Base-by-base conservation (phyloP, 2,888 invertebrate species). In the Nemapogon koenigi region DNA sequence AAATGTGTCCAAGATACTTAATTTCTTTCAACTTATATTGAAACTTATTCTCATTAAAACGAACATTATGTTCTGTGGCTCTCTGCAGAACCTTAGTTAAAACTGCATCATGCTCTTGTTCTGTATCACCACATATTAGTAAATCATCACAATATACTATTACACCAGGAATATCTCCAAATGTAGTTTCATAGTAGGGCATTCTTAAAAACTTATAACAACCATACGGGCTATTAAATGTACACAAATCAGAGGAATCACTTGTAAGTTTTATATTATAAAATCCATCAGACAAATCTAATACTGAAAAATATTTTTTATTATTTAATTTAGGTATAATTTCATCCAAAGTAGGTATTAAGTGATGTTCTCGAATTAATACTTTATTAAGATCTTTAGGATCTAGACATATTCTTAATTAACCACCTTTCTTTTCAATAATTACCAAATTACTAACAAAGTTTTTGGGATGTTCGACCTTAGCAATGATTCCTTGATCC, bases 61-160 rank as follows among this genome's bases (percentile, higher is more conserved):
- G 10, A 7, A 22, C 8, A 22, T 22, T 22, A 10, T 10, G 10
- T 22, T 22, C 8, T 10, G 6, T 22, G 10, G 22, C 22, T 22
- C 22, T 6, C 22, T 22, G 7, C 6, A 22, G 10, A 10, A 22
- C 22, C 8, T 22, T 22, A 6, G 6, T 22, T 22, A 22, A 22
- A 7, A 22, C 8, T 7, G 10, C 22, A 22, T 22, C 22, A 22
- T 22, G 22, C 22, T 22, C 22, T 22, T 22, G 7, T 22, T 22
- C 22, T 10, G 22, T 7, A 22, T 22, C 8, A 22, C 40, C 55
- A 35, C 42, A 41, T 13, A 59, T 47, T 10, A 53, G 39, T 17
- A 60, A 36, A 41, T 60, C 57, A 48, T 62, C 57, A 40, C 59
- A 55, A 43, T 60, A 60, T 1, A 60, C 41, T 7, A 51, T 35